A percentile compares a stretch with the other conserved stretches of the same genome.
These are phyloP conservation scores for Pharmacophagus antenor DNA, from an alignment of 2,888 invertebrate species.

Conservation along the genomic window DNA sequence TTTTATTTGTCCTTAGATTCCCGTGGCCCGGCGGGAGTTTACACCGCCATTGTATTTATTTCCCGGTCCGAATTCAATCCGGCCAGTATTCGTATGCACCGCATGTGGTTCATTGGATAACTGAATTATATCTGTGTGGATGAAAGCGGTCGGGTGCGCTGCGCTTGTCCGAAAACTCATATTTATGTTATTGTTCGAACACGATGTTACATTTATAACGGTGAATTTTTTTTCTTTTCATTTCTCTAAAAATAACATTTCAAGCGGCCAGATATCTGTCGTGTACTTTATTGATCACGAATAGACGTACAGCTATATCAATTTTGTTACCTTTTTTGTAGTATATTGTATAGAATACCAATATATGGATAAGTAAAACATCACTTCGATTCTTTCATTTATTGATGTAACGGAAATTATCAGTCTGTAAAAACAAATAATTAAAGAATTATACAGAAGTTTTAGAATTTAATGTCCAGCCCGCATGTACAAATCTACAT, in stretches of 20 bases:
- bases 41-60: constrained; percentile 55
- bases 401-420: too few relatives aligned
- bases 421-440: too few relatives aligned
- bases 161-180: constrained; percentile 38
- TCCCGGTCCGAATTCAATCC: constrained; percentile 58
- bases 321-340: too few relatives aligned
- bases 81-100: constrained; percentile 52
- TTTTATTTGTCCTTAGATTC: constrained; percentile 56
- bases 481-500: not conserved
- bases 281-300: too few relatives aligned
- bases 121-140: constrained; percentile 66
- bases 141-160: constrained; percentile 50
- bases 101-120: constrained; percentile 70
- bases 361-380: too few relatives aligned
- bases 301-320: too few relatives aligned
- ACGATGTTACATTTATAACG: constrained; percentile 35
- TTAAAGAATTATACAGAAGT: not conserved
- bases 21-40: constrained; percentile 66
- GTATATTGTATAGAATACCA: too few relatives aligned
- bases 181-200: constrained; percentile 52
- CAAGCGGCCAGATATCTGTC: not conserved
- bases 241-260: constrained; percentile 1
- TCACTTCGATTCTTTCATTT: too few relatives aligned
- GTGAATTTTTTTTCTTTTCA: constrained; percentile 24
- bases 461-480: not conserved